Base-by-base conservation (phyloP, 2,113 vertebrate genomes). In the Mirounga angustirostris region DNA sequence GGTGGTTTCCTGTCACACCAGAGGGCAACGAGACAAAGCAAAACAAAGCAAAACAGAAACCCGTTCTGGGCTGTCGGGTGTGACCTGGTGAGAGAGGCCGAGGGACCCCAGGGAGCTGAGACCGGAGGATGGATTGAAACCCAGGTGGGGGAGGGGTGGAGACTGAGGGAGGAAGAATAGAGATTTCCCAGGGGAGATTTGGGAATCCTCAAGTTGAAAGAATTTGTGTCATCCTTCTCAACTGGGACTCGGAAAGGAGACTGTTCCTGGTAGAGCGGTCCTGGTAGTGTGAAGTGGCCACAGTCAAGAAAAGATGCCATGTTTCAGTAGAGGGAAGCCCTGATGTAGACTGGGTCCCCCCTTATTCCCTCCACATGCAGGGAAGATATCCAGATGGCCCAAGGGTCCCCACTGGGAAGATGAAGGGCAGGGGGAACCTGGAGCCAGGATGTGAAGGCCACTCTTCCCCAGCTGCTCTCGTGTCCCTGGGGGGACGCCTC, bases 11-110 rank as follows among this genome's bases (percentile, higher is more conserved):
- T 50, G 61, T 86, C 50, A 61, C 40, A 40, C 10, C 54, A 61
- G 81, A 91, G 43, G 61, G 65, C 61, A 87, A 59, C 1, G 36
- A 52, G 88, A 69, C 73, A 71, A 78, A 58, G n/a, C 65, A 65
- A 67, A 91, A 13, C 36, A 56, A 90, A 89, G 61, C 50, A 61
- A 58, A 67, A 30, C 40, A 76, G 91, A 87, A 74, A n/a, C 21
- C 19, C 5, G 4, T 65, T 80, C 95, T 58, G 63, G 93, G 22
- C 61, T 26, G 52, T 19, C 58, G 14, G 5, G 21, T 10, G 5
- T 15, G 4, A 71, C 28, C 28, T 24, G 33, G 78, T 30, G 26
- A 22, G 33, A 58, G 36, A 63, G 69, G 22, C 50, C n/a, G 71
- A 80, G 22, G 69, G 61, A 28, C 26, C 4, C 18, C 1, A 7